Evolutionary conservation across 2,888 invertebrate genomes (phyloP).

Genomic region (Cyrtodaria siliqua): DNA sequence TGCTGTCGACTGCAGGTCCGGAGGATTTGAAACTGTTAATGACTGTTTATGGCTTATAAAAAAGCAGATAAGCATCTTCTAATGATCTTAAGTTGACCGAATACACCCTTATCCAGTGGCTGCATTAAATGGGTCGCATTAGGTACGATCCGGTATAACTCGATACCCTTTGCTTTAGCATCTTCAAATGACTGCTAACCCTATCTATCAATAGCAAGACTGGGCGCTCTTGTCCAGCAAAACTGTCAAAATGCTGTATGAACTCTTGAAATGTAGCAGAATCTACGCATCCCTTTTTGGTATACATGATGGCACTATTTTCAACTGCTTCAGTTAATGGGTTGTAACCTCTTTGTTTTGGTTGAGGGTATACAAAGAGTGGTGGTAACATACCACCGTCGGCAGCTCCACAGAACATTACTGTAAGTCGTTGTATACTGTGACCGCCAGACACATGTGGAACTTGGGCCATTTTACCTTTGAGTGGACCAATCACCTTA

Average conservation of each 20-base stretch:
- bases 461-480: background rate
- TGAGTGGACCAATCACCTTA: slow-evolving; percentile 20
- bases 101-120: slow-evolving; percentile 38
- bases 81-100: no score
- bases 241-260: slow-evolving; percentile 19
- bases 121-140: slow-evolving; percentile 51
- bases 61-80: no score
- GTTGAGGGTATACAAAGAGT: slow-evolving; percentile 31
- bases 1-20: no score
- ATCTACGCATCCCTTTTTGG: no score
- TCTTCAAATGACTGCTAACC: slow-evolving; percentile 25
- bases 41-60: no score
- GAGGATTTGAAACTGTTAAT: no score
- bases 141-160: slow-evolving; percentile 16
- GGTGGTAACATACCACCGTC: slow-evolving; percentile 36
- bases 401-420: no score
- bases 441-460: slow-evolving; percentile 31
- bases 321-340: slow-evolving; percentile 22
- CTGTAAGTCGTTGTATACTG: slow-evolving; percentile 21
- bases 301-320: slow-evolving; percentile 4
- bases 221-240: slow-evolving; percentile 21
- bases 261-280: slow-evolving; percentile 13
- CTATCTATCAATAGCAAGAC: slow-evolving; percentile 30
- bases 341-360: slow-evolving; percentile 12
- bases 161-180: slow-evolving; percentile 14